A percentile compares a stretch with the other conserved stretches of the same genome.
Conservation (phyloP, 2,113 vertebrate genomes). For the Percina caprodes region DNA sequence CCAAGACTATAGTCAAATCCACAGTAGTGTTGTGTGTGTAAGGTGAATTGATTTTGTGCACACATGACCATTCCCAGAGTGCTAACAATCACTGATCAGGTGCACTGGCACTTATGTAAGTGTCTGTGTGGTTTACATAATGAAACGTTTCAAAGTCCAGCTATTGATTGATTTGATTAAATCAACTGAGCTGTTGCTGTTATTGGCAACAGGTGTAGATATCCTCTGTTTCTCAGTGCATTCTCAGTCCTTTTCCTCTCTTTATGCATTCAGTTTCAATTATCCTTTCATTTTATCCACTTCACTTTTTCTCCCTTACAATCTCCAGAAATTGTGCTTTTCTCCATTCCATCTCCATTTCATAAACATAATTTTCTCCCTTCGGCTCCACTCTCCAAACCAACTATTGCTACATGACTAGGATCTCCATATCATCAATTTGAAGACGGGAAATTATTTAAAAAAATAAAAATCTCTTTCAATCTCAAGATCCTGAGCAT, state of each 20-base stretch:
- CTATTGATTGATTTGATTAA: slow-evolving; percentile 30
- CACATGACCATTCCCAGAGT: slow-evolving; percentile 16
- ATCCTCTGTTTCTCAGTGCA: not conserved
- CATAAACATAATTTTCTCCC: not conserved
- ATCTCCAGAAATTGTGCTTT: not conserved
- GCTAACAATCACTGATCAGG: slow-evolving; percentile 6
- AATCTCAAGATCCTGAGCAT: not conserved
- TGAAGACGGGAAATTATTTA: slow-evolving; percentile 10
- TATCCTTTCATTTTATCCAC: not conserved
- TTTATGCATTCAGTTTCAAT: slow-evolving; percentile 2
- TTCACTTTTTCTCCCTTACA: not conserved
- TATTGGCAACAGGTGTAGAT: slow-evolving; percentile 9
- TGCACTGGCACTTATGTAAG: not conserved
- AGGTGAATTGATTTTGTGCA: slow-evolving; percentile 50
- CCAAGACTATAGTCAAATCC: slow-evolving; percentile 27
- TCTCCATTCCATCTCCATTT: not conserved
- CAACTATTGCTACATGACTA: not conserved
- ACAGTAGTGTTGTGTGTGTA: slow-evolving; percentile 16
- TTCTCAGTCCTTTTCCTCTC: not conserved
- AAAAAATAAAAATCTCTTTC: not conserved
- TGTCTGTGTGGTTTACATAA: slow-evolving; percentile 7
- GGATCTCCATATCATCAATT: not conserved
- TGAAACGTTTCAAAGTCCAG: slow-evolving; percentile 27
- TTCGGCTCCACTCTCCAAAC: not conserved
- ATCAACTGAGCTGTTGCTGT: not conserved